phyloP scores from a whole-genome alignment of 2,888 invertebrate species.

The Ennomos quercinarius region DNA sequence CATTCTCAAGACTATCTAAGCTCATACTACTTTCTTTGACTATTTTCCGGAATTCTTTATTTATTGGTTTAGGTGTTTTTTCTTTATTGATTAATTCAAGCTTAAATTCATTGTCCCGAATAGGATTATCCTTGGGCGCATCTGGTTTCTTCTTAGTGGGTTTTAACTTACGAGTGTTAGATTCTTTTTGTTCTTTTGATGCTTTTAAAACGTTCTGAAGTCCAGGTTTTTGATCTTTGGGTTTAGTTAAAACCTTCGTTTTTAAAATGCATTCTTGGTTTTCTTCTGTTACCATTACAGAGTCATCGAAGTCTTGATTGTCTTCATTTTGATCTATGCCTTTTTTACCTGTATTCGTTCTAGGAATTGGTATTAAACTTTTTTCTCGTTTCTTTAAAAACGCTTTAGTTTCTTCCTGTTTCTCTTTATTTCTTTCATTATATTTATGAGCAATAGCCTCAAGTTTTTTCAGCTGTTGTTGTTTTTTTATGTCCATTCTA shows the following conservation, averaged over 20 bases:
- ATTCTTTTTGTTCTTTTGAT: conserved; percentile 30
- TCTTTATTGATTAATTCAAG: conserved; percentile 30
- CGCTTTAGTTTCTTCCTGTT: conserved; percentile 43
- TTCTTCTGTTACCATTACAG: conserved; percentile 16
- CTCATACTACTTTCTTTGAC: conserved; percentile 72
- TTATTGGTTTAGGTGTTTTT: conserved; percentile 36
- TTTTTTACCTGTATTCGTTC: conserved; percentile 45
- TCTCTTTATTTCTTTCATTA: conserved; percentile 58
- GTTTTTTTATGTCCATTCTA: conserved; percentile 61
- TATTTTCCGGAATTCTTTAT: conserved; percentile 40
- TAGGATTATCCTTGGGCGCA: conserved; percentile 19
- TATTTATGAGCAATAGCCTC: conserved; percentile 72
- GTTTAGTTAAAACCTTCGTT: conserved; percentile 5
- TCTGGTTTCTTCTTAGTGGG: conserved; percentile 37
- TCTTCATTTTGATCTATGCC: conserved; percentile 31
- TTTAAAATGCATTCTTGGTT: conserved; percentile 8
- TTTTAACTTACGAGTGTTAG: conserved; percentile 33
- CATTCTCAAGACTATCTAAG: conserved; percentile 73
- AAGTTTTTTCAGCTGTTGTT: conserved; percentile 72
- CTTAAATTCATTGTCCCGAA: conserved; percentile 33
- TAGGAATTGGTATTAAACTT: conserved; percentile 68
- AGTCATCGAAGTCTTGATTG: conserved; percentile 12
- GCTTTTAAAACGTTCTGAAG: conserved; percentile 18
- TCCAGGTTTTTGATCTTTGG: conserved; percentile 7
- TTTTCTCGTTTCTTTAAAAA: conserved; percentile 47